Evolutionary conservation across 2,797 vertebrate species (phyloP).

Genomic region (Cryptoblepharus egeriae): DNA sequence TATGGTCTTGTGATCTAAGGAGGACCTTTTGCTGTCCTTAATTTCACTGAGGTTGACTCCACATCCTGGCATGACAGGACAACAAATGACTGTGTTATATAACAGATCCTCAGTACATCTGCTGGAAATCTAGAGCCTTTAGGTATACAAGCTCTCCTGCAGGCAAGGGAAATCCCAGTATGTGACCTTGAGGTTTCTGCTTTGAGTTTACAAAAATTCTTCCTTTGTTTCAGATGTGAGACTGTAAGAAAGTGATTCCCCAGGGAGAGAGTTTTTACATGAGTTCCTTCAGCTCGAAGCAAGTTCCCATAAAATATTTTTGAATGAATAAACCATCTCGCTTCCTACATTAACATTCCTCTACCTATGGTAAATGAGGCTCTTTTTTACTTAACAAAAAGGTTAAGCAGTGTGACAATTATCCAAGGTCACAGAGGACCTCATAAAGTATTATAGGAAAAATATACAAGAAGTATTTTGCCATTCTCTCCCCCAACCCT

Average conservation of each 20-base stretch:
- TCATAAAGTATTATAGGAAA: constrained; percentile 46
- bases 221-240: constrained; percentile 66
- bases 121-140: constrained; percentile 32
- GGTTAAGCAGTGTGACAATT: constrained; percentile 61
- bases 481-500: rapidly evolving
- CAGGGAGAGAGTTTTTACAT: constrained; percentile 60
- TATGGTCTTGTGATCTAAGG: constrained; percentile 39
- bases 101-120: constrained; percentile 33
- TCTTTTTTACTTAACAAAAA: constrained; percentile 17
- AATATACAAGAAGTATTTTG: constrained; percentile 36
- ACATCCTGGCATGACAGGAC: constrained; percentile 46
- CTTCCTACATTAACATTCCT: constrained; percentile 69
- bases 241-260: constrained; percentile 53
- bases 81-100: constrained; percentile 35
- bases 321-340: constrained; percentile 68
- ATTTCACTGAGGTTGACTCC: constrained; percentile 47
- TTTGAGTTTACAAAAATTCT: constrained; percentile 56
- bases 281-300: constrained; percentile 60
- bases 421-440: constrained; percentile 56
- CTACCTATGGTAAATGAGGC: constrained; percentile 49
- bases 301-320: constrained; percentile 66
- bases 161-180: constrained; percentile 46
- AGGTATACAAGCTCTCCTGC: background rate
- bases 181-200: constrained; percentile 59
- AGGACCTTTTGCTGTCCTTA: constrained; percentile 55